phyloP scores from a whole-genome alignment of 1,140 invertebrate species.

The Ephestia elutella region DNA sequence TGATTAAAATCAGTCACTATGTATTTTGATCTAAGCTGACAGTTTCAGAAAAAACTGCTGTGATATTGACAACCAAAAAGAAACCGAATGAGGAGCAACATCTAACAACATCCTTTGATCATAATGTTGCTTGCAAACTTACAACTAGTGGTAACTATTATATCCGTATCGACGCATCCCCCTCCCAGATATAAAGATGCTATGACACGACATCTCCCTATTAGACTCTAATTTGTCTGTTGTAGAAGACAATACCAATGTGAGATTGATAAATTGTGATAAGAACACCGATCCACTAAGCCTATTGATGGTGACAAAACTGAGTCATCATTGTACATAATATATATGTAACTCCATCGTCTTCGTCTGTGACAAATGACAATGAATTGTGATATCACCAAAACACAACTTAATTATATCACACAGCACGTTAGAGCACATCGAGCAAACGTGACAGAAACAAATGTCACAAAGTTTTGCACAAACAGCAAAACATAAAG shows the following conservation, averaged over 20 bases:
- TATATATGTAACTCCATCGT: neutral
- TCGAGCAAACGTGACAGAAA: neutral
- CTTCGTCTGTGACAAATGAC: neutral
- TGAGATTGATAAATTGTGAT: conserved; percentile 9
- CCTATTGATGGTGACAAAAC: conserved; percentile 14
- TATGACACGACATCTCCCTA: conserved; percentile 15
- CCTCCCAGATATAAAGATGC: conserved; percentile 14
- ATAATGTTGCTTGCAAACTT: conserved; percentile 46
- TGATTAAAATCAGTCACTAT: conserved; percentile 61
- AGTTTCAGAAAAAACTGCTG: conserved; percentile 62
- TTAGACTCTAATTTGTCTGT: conserved; percentile 2
- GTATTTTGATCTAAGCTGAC: conserved; percentile 39
- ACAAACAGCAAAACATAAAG: neutral
- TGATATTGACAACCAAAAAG: conserved; percentile 66
- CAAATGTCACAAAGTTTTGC: neutral
- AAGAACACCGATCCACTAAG: conserved; percentile 7
- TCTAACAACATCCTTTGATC: conserved; percentile 47
- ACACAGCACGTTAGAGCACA: conserved; percentile 12
- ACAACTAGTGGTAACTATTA: conserved; percentile 68
- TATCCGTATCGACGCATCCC: conserved; percentile 36
- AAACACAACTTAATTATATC: conserved; percentile 13
- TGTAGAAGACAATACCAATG: neutral
- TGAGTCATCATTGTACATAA: neutral
- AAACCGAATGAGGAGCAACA: conserved; percentile 41
- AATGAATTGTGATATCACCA: conserved; percentile 12